Conservation (phyloP, 2,888 invertebrate genomes). For the Adela reaumurella region DNA sequence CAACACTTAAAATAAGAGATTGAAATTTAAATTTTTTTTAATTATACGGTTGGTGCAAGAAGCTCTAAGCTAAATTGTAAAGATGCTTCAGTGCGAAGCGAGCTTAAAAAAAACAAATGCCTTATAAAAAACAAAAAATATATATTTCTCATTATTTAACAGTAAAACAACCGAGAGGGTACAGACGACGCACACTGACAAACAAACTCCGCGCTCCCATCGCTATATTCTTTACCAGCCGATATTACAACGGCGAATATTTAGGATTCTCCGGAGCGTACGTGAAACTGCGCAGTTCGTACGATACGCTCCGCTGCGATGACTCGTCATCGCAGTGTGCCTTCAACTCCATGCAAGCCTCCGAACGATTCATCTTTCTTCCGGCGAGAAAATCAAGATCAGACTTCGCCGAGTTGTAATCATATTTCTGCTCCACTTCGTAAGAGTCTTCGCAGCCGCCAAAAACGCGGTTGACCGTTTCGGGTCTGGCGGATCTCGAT, state of each 20-base stretch:
- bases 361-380: conserved; percentile 7
- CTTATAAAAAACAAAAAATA: background rate
- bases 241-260: conserved; percentile 68
- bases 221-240: conserved; percentile 4
- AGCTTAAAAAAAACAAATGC: background rate
- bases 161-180: background rate
- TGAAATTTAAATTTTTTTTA: no score
- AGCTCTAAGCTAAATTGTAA: no score
- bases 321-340: conserved; percentile 5
- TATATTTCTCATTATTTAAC: background rate
- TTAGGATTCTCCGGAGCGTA: conserved; percentile 85
- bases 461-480: conserved; percentile 33
- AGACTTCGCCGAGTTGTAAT: conserved; percentile 9
- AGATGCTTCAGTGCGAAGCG: background rate
- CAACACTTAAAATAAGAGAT: no score
- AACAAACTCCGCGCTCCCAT: background rate
- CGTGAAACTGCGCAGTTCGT: conserved; percentile 83
- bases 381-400: background rate
- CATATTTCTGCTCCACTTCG: conserved; percentile 16
- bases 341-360: conserved; percentile 8
- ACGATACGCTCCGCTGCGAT: conserved; percentile 56
- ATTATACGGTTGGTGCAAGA: no score
- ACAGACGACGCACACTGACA: background rate
- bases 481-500: background rate
- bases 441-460: conserved; percentile 30